phyloP scores from a whole-genome alignment of 1,140 invertebrate genomes.

The Meloidogyne hapla region DNA sequence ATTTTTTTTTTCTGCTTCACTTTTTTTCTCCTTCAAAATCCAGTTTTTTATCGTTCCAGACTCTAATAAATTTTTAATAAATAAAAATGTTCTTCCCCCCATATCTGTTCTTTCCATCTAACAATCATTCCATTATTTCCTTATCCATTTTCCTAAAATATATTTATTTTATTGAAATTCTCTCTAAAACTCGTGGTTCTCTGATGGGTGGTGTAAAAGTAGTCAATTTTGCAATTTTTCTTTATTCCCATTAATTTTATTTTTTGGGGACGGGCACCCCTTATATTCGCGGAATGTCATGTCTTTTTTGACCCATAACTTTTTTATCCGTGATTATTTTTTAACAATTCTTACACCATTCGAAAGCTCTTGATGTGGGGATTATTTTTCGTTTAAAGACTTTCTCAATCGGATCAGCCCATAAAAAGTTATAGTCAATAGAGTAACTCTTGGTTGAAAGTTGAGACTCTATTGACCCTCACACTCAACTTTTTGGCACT shows the following conservation, averaged over 20 bases:
- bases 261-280: no score
- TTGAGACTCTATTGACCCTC: no score
- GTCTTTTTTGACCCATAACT: not conserved
- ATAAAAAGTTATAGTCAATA: no score
- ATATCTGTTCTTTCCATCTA: not conserved
- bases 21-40: not conserved
- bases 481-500: no score
- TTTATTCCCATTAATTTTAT: not conserved
- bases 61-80: not conserved
- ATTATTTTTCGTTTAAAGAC: no score
- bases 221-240: not conserved
- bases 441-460: no score
- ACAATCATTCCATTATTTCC: not conserved
- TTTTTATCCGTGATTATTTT: no score
- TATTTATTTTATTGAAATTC: not conserved
- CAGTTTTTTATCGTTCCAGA: not conserved
- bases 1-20: no score
- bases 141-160: not conserved
- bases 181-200: not conserved
- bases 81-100: not conserved
- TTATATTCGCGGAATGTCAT: not conserved
- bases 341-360: no score
- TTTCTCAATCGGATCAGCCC: no score
- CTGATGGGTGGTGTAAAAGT: not conserved
- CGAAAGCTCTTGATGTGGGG: no score